Percentiles rank a stretch among this genome's conserved stretches.
Evolutionary conservation across 2,113 vertebrate species (phyloP).

Genomic region (Eptatretus burgeri): DNA sequence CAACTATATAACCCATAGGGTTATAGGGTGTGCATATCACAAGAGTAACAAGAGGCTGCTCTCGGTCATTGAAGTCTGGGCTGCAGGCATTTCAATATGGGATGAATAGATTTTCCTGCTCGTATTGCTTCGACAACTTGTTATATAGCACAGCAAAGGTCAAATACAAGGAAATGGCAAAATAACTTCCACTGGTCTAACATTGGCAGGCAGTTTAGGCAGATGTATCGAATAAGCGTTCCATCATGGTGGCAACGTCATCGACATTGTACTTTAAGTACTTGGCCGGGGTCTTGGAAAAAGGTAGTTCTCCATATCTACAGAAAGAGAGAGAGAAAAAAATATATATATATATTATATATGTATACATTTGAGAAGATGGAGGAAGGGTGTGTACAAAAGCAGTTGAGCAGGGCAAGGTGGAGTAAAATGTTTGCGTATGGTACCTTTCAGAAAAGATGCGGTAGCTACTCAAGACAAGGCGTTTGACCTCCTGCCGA

Average conservation of each 20-base stretch:
- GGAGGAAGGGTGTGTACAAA: neutral
- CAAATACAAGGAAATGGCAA: too few species aligned
- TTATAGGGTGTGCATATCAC: too few species aligned
- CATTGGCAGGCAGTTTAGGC: slow-evolving; percentile 20
- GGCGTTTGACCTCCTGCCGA: slow-evolving; percentile 43
- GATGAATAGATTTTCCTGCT: too few species aligned
- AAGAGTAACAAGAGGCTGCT: too few species aligned
- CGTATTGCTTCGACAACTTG: too few species aligned
- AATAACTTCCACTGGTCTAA: too few species aligned
- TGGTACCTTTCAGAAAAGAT: slow-evolving; percentile 45
- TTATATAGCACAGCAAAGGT: too few species aligned
- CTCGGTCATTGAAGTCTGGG: too few species aligned
- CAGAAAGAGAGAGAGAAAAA: slow-evolving; percentile 8
- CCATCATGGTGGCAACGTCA: slow-evolving; percentile 82
- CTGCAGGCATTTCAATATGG: too few species aligned
- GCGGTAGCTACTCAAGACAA: slow-evolving; percentile 48
- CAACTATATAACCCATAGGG: too few species aligned
- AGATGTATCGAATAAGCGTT: slow-evolving; percentile 72
- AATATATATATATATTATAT: too few species aligned
- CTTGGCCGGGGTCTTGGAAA: slow-evolving; percentile 87
- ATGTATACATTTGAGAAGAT: neutral
- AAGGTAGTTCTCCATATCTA: slow-evolving; percentile 51
- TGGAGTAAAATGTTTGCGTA: neutral
- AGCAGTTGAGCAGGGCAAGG: neutral
- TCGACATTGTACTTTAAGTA: slow-evolving; percentile 72